A percentile compares a stretch with the other conserved stretches of the same genome.
Evolutionary conservation across 35 echinoderm and acorn worm genomes (phyloP).

Genomic region (Ophiothrix spiculata): DNA sequence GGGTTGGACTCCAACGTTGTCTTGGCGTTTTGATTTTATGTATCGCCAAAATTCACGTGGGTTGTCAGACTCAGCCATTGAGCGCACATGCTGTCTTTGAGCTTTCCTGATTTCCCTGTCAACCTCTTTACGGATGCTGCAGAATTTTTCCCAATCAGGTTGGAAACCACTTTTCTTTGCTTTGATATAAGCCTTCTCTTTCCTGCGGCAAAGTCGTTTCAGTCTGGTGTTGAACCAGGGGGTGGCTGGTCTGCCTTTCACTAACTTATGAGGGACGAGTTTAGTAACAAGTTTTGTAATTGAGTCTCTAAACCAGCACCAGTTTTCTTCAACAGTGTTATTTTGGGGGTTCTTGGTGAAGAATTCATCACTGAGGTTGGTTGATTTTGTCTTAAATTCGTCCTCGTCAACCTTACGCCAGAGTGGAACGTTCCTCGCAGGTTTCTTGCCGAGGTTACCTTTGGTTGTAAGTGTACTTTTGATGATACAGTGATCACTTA

Average conservation of each 20-base stretch:
- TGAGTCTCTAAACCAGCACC: constrained; percentile 30
- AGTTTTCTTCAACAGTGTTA: constrained; percentile 30
- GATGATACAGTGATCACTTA: constrained; percentile 42
- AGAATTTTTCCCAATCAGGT: constrained; percentile 22
- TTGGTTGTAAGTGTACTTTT: constrained; percentile 17
- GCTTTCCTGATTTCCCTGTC: neutral
- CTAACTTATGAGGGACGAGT: neutral
- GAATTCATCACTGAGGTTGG: constrained; percentile 4
- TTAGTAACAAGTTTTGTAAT: constrained; percentile 13
- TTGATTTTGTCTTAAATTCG: constrained; percentile 6
- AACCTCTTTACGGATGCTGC: neutral
- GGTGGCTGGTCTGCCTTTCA: neutral
- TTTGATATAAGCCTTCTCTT: constrained; percentile 32
- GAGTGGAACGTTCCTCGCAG: constrained; percentile 19
- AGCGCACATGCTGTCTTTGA: neutral
- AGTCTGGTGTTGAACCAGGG: constrained; percentile 36
- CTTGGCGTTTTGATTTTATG: constrained; percentile 3
- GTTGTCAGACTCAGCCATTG: neutral
- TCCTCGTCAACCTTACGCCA: constrained; percentile 27
- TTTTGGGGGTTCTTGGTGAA: constrained; percentile 15
- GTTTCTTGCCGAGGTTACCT: neutral
- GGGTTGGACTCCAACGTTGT: constrained; percentile 21
- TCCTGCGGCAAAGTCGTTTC: neutral
- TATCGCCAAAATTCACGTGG: constrained; percentile 29
- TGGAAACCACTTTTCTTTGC: constrained; percentile 23